These are phyloP conservation scores for Antitype chi DNA, from an alignment of 2,888 invertebrate genomes.

Conservation along the genomic window DNA sequence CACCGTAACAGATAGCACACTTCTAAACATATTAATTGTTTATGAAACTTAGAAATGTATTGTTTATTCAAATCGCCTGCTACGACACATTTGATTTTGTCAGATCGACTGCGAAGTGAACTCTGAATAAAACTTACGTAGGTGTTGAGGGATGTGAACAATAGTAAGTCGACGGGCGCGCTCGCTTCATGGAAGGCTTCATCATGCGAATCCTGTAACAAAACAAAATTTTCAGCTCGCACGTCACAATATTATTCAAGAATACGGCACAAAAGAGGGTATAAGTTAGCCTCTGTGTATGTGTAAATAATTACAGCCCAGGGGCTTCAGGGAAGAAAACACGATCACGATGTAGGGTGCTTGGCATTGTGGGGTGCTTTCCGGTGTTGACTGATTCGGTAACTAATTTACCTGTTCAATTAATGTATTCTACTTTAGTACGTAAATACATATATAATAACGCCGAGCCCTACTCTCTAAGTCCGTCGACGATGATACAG, in stretches of 20 bases:
- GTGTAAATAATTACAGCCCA: neutral
- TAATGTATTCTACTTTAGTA: neutral
- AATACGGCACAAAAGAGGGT: neutral
- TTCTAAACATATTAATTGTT: slow-evolving; percentile 11
- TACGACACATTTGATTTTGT: slow-evolving; percentile 1
- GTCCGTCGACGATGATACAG: neutral
- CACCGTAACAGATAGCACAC: slow-evolving; percentile 9
- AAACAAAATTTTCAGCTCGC: slow-evolving; percentile 30
- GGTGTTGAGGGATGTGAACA: slow-evolving; percentile 25
- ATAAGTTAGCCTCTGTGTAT: neutral
- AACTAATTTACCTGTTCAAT: neutral
- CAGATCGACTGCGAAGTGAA: neutral
- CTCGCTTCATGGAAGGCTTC: slow-evolving; percentile 31
- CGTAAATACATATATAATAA: neutral
- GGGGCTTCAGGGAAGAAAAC: neutral
- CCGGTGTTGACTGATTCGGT: neutral
- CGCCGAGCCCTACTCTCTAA: neutral
- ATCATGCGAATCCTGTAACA: slow-evolving; percentile 48
- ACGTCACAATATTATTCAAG: slow-evolving; percentile 8
- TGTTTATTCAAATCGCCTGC: neutral
- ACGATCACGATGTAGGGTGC: too few species aligned
- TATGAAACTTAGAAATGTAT: slow-evolving; percentile 6
- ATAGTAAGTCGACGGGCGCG: slow-evolving; percentile 29
- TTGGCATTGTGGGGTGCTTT: neutral
- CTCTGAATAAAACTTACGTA: slow-evolving; percentile 50